A percentile compares a stretch with the other conserved stretches of the same genome.
These are phyloP conservation scores for Paradisaea rubra DNA, from an alignment of 2,113 vertebrate species.

Conservation along the genomic window DNA sequence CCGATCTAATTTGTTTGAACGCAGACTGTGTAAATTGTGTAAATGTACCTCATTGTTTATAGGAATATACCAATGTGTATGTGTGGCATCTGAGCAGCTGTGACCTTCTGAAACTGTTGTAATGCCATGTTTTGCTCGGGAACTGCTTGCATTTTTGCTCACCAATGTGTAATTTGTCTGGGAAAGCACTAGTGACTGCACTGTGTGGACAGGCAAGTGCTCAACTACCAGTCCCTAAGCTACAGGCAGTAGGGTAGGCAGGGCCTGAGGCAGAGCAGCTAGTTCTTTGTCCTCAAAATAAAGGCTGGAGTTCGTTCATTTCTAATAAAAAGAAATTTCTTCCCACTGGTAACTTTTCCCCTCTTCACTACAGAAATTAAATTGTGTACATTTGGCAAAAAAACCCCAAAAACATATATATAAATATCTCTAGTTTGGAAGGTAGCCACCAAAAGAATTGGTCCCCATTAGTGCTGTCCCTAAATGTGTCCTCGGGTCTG, in stretches of 20 bases:
- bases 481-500: slow-evolving; percentile 49
- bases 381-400: not conserved
- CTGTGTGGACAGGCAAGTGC: not conserved
- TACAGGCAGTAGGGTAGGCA: not conserved
- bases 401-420: not conserved
- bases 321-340: not conserved
- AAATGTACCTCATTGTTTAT: slow-evolving; percentile 71
- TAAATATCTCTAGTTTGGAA: not conserved
- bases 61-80: slow-evolving; percentile 73
- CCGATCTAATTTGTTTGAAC: slow-evolving; percentile 80
- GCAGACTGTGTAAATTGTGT: slow-evolving; percentile 75
- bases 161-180: slow-evolving; percentile 68
- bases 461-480: slow-evolving; percentile 65
- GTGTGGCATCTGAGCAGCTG: slow-evolving; percentile 71
- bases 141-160: slow-evolving; percentile 72
- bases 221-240: not conserved
- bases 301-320: slow-evolving; percentile 8
- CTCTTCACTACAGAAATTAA: not conserved
- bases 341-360: not conserved
- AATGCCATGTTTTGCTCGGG: slow-evolving; percentile 71
- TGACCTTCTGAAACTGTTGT: slow-evolving; percentile 71
- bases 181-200: slow-evolving; percentile 73
- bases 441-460: not conserved
- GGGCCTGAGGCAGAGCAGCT: slow-evolving; percentile 8
- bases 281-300: slow-evolving; percentile 3